Evolutionary conservation across 1,140 invertebrate genomes (phyloP), one percentile per base, ranked within the genome.

Genomic region (Goniozus legneri): DNA sequence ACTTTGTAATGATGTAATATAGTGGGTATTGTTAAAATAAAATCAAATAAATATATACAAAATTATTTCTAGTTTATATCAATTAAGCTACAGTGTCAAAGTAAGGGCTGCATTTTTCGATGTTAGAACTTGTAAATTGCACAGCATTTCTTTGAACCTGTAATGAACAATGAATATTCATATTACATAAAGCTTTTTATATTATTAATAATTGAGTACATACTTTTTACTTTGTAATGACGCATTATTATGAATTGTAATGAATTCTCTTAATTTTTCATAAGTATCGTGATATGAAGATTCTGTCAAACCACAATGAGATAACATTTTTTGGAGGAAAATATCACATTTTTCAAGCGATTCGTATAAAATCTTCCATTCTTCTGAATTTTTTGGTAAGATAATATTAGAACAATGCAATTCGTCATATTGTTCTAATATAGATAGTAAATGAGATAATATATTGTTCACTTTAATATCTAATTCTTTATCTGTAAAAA

Each of bases 361-460:
- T 24, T 56, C 14, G 0, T 35, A 10, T 21, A 35, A 47, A 13
- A 52, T 40, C 16, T 45, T 8, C 45, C 49, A 51, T n/a, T 64
- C 51, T 2, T 46, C 35, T 0, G 33, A n/a, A 4, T 52, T 50
- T n/a, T 50, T 20, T 8, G 64, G 64, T 41, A 65, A 41, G 24
- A 52, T 32, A 20, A 67, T 46, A 30, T 52, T 45, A 12, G 55
- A 41, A 20, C 58, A 64, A 2, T 22, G 39, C n/a, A 67, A 45
- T 27, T 45, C 12, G 35, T 67, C 56, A 1, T 58, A 27, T 18
- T 50, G 47, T 49, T 54, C 33, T 2, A 67, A 7, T 14, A 55
- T 21, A 19, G 36, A 27, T 8, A 48, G 3, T 8, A 65, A 48
- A 1, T 58, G 44, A 2, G 34, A 49, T 3, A 62, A 19, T 8